phyloP scores from a whole-genome alignment of 2,113 vertebrate genomes.

The Marcusenius ussheri region DNA sequence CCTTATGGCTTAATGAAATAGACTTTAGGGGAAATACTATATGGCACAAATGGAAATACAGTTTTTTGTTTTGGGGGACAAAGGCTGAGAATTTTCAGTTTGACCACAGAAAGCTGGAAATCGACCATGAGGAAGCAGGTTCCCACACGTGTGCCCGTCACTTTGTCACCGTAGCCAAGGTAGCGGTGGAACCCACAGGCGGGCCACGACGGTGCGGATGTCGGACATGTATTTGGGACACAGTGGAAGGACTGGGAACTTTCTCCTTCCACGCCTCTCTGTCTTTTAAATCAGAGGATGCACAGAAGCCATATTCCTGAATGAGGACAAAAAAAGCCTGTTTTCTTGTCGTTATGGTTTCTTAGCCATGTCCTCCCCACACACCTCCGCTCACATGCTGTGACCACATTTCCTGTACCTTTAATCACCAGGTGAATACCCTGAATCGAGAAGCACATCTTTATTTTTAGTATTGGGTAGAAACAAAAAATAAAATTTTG shows the following conservation, averaged over 20 bases:
- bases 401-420: neutral
- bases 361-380: neutral
- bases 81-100: neutral
- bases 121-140: neutral
- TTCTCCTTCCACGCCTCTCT: neutral
- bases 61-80: neutral
- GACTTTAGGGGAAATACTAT: neutral
- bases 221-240: neutral
- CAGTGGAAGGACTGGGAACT: neutral
- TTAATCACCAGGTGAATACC: neutral
- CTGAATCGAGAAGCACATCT: constrained; percentile 18
- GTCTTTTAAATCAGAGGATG: neutral
- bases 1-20: neutral
- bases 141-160: neutral
- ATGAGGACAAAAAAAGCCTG: neutral
- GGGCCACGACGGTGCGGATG: neutral
- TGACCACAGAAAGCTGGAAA: neutral
- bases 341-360: neutral
- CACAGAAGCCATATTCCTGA: constrained; percentile 16
- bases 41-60: neutral
- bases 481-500: neutral
- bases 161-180: neutral
- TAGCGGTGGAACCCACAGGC: neutral
- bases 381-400: neutral
- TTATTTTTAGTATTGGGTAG: constrained; percentile 3